Conservation (phyloP, 1,140 invertebrate genomes). For the Aricia agestis region DNA sequence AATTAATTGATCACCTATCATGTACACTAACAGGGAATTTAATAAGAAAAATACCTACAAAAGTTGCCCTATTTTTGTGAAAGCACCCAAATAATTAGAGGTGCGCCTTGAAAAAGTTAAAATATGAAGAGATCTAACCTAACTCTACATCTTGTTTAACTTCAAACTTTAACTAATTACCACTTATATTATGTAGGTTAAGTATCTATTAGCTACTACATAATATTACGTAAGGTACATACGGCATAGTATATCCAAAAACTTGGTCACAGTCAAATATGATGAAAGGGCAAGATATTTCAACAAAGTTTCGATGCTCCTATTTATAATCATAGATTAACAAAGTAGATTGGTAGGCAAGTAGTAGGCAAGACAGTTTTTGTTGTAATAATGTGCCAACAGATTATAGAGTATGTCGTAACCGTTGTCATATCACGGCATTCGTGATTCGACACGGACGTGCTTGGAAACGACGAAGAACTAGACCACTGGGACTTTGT, state of each 20-base stretch:
- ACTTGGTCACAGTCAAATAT: neutral
- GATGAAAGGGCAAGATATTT: neutral
- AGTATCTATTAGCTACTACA: neutral
- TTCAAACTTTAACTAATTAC: no score
- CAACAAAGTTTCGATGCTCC: neutral
- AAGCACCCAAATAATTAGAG: no score
- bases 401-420: neutral
- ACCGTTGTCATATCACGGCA: neutral
- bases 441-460: neutral
- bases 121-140: no score
- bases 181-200: neutral
- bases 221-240: neutral
- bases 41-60: no score
- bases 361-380: neutral
- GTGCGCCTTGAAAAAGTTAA: no score
- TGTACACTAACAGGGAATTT: no score
- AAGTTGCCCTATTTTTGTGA: no score
- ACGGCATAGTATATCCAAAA: neutral
- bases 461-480: neutral
- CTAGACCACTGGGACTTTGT: neutral
- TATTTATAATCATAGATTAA: neutral
- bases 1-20: no score
- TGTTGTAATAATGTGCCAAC: slow-evolving; percentile 10
- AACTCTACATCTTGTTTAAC: no score
- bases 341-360: neutral